Evolutionary conservation across 2,113 vertebrate species (phyloP), one percentile per base, ranked within the genome.

Genomic region (Xyrauchen texanus): DNA sequence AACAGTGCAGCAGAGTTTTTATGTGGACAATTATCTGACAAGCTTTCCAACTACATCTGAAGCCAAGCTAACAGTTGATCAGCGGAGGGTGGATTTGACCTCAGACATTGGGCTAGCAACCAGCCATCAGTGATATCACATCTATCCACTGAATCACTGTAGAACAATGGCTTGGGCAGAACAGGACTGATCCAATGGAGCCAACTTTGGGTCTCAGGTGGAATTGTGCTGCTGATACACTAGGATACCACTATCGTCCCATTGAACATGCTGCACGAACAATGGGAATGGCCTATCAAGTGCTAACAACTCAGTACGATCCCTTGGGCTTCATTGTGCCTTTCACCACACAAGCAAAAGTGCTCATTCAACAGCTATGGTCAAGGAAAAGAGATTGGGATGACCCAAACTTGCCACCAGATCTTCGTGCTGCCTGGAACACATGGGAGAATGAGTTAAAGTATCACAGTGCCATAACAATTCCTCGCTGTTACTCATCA

Each of bases 21-120:
- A 68, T 6, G 46, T 68, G n/a, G 66, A 68, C n/a, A 68, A 51
- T 2, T 68, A 9, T 15, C 66, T 68, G 7, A 16, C 66, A 16
- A 46, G 57, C 10, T 47, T 73, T 45, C 70, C 11, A 5, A 46
- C 55, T n/a, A 7, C 47, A 5, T 3, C 44, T 10, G 55, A 2
- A 15, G 52, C 70, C 57, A 60, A 74, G n/a, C n/a, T 5, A 21
- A n/a, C 34, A 4, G 21, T 61, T 2, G 34, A 61, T 4, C 58
- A 58, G 53, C 53, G 0, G 44, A 60, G 47, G 57, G 21, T 4
- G 66, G 66, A 3, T 51, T 51, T 51, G 66, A 68, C 5, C 66
- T 68, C n/a, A 68, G 66, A 21, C 46, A 73, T 42, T 74, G 57
- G 71, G 71, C 53, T 5, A 74, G 71, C 8, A 74, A 13, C 61